Conservation (phyloP, 2,797 vertebrate genomes). For the Masticophis lateralis region DNA sequence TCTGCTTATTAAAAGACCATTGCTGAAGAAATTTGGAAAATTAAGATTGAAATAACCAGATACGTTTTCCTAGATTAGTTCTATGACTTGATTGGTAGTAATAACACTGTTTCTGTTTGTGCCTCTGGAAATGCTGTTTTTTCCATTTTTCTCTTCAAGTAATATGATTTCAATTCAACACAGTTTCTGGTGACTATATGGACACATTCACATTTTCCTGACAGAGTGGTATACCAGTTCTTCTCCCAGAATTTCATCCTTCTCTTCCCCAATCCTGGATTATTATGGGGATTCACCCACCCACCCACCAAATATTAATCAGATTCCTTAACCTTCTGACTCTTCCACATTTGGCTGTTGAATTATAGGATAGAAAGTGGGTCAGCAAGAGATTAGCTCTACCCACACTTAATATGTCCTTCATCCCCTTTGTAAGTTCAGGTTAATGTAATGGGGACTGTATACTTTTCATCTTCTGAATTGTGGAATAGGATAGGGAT, state of each 20-base stretch:
- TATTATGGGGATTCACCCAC: neutral
- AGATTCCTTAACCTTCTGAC: neutral
- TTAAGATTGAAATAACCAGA: neutral
- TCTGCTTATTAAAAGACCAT: neutral
- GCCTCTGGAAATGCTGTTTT: neutral
- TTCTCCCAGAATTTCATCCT: neutral
- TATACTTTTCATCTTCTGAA: neutral
- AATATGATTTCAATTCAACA: neutral
- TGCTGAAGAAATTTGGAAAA: neutral
- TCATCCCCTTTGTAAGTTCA: neutral
- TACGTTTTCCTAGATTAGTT: neutral
- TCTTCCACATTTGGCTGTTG: neutral
- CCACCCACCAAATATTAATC: neutral
- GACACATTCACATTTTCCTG: neutral
- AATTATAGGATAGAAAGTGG: neutral
- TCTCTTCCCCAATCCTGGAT: neutral
- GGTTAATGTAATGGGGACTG: neutral
- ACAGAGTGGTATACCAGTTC: neutral
- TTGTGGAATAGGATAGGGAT: neutral
- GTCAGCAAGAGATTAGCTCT: neutral
- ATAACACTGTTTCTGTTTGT: neutral
- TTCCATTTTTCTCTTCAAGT: neutral
- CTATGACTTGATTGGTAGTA: neutral
- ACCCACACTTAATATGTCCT: neutral
- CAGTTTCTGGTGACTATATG: neutral